These are phyloP conservation scores for Drosophila anceps DNA, from an alignment of 2,888 invertebrate species.

Conservation along the genomic window DNA sequence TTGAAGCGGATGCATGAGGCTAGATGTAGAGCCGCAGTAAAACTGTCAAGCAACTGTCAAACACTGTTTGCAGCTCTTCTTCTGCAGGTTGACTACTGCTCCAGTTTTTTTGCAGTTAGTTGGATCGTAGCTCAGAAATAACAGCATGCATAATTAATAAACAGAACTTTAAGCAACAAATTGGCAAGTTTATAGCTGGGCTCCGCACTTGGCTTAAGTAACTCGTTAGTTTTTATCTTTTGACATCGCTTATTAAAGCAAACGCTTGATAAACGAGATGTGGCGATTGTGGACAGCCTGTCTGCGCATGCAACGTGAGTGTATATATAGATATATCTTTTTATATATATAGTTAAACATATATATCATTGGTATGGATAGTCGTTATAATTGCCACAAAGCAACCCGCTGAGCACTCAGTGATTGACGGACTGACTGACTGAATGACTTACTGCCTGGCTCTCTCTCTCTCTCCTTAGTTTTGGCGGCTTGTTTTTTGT, in stretches of 20 bases:
- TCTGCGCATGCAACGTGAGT: slow-evolving; percentile 46
- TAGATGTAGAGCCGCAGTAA: background rate
- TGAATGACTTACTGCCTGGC: slow-evolving; percentile 39
- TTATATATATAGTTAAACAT: slow-evolving; percentile 4
- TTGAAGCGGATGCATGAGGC: slow-evolving; percentile 7
- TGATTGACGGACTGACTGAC: slow-evolving; percentile 44
- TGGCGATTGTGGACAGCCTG: slow-evolving; percentile 61
- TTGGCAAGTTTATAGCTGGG: slow-evolving; percentile 47
- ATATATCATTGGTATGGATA: slow-evolving; percentile 52
- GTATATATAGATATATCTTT: slow-evolving; percentile 1
- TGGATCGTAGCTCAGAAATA: background rate
- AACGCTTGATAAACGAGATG: slow-evolving; percentile 74
- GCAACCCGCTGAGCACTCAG: slow-evolving; percentile 45
- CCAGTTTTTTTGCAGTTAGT: slow-evolving; percentile 49
- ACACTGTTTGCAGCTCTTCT: background rate
- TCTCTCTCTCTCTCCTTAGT: background rate
- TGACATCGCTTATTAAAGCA: slow-evolving; percentile 78
- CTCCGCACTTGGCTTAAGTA: slow-evolving; percentile 57
- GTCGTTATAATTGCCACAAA: slow-evolving; percentile 65
- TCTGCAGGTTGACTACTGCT: slow-evolving; percentile 42
- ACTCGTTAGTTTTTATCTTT: slow-evolving; percentile 79
- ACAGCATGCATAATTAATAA: slow-evolving; percentile 72
- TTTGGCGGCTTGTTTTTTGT: slow-evolving; percentile 60
- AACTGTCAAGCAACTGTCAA: slow-evolving; percentile 8
- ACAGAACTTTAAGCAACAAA: slow-evolving; percentile 61